Percentiles rank a stretch among this genome's conserved stretches.
These are phyloP conservation scores for Parotia lawesii DNA, from an alignment of 2,113 vertebrate species.

Conservation along the genomic window DNA sequence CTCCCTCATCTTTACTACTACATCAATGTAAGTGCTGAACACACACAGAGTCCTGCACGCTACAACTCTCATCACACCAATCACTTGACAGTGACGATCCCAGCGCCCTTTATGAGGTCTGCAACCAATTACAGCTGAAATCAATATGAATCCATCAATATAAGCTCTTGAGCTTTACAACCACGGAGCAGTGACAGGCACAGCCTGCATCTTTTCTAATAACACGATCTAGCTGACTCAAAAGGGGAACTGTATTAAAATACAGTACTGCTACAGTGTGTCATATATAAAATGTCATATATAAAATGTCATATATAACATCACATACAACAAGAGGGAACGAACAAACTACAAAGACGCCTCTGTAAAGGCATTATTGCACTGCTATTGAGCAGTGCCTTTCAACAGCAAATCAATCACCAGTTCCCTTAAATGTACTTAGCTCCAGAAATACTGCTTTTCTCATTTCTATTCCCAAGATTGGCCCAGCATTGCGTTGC, in stretches of 20 bases:
- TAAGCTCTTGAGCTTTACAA: not conserved
- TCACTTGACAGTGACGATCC: not conserved
- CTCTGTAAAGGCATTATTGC: not conserved
- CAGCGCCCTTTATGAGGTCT: not conserved
- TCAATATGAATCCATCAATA: not conserved
- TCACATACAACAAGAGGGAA: not conserved
- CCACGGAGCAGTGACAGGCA: not conserved
- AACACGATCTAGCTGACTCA: not conserved
- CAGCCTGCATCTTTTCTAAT: not conserved
- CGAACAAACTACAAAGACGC: not conserved
- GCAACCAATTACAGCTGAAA: not conserved
- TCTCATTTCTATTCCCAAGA: not conserved
- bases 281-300: not conserved
- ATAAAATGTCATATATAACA: not conserved
- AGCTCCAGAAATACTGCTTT: not conserved
- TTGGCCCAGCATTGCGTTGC: not conserved
- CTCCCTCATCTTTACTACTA: not conserved
- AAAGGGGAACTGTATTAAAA: not conserved
- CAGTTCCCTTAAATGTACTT: not conserved
- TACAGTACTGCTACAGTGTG: not conserved
- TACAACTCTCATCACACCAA: not conserved
- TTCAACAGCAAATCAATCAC: not conserved
- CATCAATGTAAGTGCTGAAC: not conserved
- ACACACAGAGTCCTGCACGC: not conserved
- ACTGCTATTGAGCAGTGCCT: not conserved